Evolutionary conservation across 2,113 vertebrate species (phyloP).

Genomic region (Ciconia maguari): DNA sequence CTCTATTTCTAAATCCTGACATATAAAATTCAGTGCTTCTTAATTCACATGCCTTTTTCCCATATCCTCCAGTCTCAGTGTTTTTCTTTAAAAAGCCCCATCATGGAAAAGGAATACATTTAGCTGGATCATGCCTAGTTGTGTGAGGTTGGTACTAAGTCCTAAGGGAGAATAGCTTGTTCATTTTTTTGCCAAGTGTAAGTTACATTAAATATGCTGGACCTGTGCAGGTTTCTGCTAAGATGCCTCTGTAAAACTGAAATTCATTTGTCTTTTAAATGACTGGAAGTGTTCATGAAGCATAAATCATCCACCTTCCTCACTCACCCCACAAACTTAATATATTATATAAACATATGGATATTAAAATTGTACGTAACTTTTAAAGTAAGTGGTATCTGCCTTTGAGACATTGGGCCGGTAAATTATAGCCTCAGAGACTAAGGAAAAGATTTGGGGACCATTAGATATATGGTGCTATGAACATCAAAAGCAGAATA

Average conservation of each 20-base stretch:
- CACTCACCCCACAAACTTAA: neutral
- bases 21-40: neutral
- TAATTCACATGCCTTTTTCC: neutral
- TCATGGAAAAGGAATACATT: neutral
- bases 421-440: conserved; percentile 51
- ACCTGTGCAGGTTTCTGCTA: neutral
- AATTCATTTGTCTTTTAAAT: conserved; percentile 15
- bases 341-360: neutral
- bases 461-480: neutral
- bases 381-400: conserved; percentile 1
- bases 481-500: conserved; percentile 51
- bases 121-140: neutral
- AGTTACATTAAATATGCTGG: neutral
- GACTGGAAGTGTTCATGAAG: neutral
- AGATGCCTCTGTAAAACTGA: neutral
- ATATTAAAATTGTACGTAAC: neutral
- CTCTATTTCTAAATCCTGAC: neutral
- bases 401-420: conserved; percentile 49
- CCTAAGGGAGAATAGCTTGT: neutral
- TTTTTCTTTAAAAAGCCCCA: neutral
- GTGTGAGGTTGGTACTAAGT: neutral
- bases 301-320: neutral
- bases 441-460: neutral
- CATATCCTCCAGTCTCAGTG: neutral
- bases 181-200: neutral